A percentile compares a stretch with the other conserved stretches of the same genome.
phyloP scores from a whole-genome alignment of 2,113 vertebrate species.

The Trogon melanurus region DNA sequence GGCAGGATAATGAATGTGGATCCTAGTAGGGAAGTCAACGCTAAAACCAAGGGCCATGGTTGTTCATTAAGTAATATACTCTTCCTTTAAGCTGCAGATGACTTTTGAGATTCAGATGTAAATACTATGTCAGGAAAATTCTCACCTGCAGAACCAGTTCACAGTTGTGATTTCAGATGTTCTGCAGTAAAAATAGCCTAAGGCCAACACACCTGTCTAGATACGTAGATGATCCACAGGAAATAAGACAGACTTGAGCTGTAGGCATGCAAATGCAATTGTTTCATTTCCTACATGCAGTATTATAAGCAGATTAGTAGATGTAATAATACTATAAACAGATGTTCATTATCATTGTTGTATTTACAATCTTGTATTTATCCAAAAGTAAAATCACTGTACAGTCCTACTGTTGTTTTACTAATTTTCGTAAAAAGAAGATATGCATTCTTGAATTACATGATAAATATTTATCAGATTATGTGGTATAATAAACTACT shows the following conservation, averaged over 20 bases:
- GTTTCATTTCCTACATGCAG: neutral
- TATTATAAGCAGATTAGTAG: slow-evolving; percentile 6
- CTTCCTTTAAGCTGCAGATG: neutral
- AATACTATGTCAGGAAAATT: slow-evolving; percentile 5
- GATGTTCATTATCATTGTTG: neutral
- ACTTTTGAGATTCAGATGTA: slow-evolving; percentile 7
- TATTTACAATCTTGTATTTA: neutral
- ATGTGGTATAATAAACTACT: neutral
- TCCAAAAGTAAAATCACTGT: neutral
- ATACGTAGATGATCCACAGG: neutral
- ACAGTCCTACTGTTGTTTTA: neutral
- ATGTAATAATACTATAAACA: neutral
- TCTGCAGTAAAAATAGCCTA: slow-evolving; percentile 42
- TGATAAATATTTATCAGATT: neutral
- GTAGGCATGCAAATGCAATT: slow-evolving; percentile 15
- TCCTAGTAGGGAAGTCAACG: neutral
- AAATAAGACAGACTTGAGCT: slow-evolving; percentile 13
- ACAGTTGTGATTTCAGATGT: slow-evolving; percentile 56
- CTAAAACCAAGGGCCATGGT: neutral
- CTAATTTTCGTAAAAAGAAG: neutral
- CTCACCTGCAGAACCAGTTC: neutral
- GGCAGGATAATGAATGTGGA: neutral
- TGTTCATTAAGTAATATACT: neutral
- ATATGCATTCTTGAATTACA: neutral
- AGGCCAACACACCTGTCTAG: slow-evolving; percentile 45